Conservation (phyloP, 2,113 vertebrate genomes). For the Caloenas nicobarica region DNA sequence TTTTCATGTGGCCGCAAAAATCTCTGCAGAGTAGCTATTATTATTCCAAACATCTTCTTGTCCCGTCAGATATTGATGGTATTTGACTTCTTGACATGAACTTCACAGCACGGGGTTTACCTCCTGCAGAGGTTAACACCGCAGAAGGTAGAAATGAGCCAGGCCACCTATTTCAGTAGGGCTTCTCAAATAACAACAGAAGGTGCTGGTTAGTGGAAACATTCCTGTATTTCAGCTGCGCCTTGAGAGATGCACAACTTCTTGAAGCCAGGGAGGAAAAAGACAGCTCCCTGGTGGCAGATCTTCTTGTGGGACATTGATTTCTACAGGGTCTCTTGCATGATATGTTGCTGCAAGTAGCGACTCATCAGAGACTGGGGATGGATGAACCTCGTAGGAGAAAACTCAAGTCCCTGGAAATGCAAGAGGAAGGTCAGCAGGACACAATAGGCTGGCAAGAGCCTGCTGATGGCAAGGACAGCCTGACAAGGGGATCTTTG, state of each 20-base stretch:
- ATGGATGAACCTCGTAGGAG: neutral
- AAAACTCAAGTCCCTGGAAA: neutral
- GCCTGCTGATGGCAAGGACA: neutral
- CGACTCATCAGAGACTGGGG: rapidly evolving
- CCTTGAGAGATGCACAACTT: no score
- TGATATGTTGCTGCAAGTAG: neutral
- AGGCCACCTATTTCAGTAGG: rapidly evolving
- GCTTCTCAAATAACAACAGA: neutral
- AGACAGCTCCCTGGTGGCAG: neutral
- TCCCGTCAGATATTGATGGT: rapidly evolving
- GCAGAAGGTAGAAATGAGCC: neutral
- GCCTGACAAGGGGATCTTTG: neutral
- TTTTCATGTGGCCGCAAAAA: no score
- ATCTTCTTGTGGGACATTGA: neutral
- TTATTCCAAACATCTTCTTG: neutral
- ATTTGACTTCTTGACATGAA: neutral
- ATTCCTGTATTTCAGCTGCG: rapidly evolving
- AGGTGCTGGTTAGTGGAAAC: neutral
- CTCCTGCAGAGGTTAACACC: neutral
- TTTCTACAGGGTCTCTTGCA: neutral
- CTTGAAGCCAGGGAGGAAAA: neutral
- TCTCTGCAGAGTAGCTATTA: neutral
- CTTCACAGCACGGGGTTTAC: neutral
- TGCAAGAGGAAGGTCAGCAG: neutral
- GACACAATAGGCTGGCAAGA: neutral